Percentiles rank a stretch among this genome's conserved stretches.
Evolutionary conservation across 2,797 vertebrate genomes (phyloP).

Genomic region (Polyboroides typus): DNA sequence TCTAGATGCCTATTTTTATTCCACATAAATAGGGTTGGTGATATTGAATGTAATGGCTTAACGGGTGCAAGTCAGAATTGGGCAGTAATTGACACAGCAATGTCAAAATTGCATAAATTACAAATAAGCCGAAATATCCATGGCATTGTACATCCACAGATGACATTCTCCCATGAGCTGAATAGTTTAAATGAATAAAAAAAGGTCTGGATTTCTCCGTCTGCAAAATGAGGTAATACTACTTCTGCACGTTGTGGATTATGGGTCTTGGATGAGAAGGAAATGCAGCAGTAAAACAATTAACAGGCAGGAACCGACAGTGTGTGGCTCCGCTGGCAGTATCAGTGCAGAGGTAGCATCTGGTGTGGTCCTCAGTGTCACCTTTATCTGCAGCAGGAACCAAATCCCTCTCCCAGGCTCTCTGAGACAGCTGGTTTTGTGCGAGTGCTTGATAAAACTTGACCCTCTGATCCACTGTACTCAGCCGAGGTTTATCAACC

Average conservation of each 20-base stretch:
- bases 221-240: not conserved
- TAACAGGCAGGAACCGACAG: not conserved
- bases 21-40: not conserved
- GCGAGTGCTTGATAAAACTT: slow-evolving; percentile 13
- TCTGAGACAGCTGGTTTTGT: slow-evolving; percentile 1
- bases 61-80: not conserved
- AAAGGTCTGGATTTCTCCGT: not conserved
- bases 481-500: slow-evolving; percentile 3
- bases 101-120: not conserved
- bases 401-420: not conserved
- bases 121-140: not conserved
- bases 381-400: slow-evolving; percentile 3
- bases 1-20: not conserved
- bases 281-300: not conserved
- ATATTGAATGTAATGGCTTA: not conserved
- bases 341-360: not conserved
- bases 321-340: not conserved
- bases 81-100: not conserved
- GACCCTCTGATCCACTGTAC: not conserved
- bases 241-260: not conserved
- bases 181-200: not conserved
- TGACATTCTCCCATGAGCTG: not conserved
- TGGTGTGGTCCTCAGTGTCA: slow-evolving; percentile 22
- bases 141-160: not conserved
- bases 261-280: not conserved